A percentile compares a stretch with the other conserved stretches of the same genome.
Conservation (phyloP, 2,888 invertebrate genomes). For the Pandemis heparana region DNA sequence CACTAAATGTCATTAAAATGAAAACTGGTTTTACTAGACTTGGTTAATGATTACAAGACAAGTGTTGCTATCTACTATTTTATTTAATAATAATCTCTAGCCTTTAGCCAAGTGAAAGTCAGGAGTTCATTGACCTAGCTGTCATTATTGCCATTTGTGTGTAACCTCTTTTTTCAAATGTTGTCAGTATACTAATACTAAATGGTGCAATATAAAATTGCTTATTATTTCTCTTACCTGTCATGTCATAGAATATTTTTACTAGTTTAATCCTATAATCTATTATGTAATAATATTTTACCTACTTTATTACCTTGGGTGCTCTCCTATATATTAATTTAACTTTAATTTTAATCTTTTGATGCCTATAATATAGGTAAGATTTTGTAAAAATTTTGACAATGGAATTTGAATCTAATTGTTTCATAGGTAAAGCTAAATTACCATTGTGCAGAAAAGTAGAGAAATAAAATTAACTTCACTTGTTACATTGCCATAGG, state of each 20-base stretch:
- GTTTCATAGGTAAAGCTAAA: too few relatives aligned
- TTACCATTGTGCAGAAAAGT: too few relatives aligned
- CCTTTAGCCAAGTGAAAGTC: constrained; percentile 70
- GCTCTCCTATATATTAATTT: neutral
- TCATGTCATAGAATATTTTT: neutral
- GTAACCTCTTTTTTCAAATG: constrained; percentile 40
- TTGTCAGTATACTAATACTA: constrained; percentile 8
- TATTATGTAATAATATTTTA: neutral
- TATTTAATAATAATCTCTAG: constrained; percentile 36
- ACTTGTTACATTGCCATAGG: too few relatives aligned
- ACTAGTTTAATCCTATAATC: neutral
- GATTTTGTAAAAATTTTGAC: too few relatives aligned
- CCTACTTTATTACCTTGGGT: neutral
- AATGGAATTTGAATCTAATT: too few relatives aligned
- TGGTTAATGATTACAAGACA: constrained; percentile 5
- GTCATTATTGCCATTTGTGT: constrained; percentile 40
- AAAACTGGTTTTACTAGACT: constrained; percentile 23
- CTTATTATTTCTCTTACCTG: neutral
- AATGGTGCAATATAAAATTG: neutral
- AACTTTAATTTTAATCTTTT: too few relatives aligned
- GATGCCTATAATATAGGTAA: too few relatives aligned
- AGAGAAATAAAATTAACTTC: too few relatives aligned
- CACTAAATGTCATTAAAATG: neutral
- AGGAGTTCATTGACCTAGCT: constrained; percentile 67
- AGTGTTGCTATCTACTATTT: constrained; percentile 35